Evolutionary conservation across 2,113 vertebrate species (phyloP).

Genomic region (Sprattus sprattus): DNA sequence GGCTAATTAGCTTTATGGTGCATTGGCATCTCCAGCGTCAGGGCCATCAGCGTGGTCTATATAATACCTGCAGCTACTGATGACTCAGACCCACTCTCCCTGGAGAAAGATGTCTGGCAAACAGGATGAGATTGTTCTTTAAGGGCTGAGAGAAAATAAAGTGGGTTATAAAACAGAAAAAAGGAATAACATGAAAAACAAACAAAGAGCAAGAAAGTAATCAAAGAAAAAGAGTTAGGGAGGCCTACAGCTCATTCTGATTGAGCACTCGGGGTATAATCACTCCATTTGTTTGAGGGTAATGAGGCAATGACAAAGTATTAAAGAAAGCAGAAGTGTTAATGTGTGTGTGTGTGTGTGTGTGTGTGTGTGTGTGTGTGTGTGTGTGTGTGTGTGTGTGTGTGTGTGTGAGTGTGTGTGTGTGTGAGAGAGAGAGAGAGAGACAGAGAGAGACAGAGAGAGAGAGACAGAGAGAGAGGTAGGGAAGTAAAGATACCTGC

Average conservation of each 20-base stretch:
- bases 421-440: not conserved
- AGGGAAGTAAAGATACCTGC: not conserved
- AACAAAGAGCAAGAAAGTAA: not conserved
- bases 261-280: not conserved
- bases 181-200: not conserved
- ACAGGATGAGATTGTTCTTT: not conserved
- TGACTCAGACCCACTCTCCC: not conserved
- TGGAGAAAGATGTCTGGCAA: not conserved
- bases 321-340: not conserved
- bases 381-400: not conserved
- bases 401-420: not conserved
- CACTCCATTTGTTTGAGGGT: not conserved
- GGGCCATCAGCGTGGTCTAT: not conserved
- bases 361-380: not conserved
- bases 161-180: conserved; percentile 8
- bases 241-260: not conserved
- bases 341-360: not conserved
- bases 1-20: not conserved
- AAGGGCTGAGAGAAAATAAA: not conserved
- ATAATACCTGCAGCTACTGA: not conserved
- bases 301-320: not conserved
- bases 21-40: not conserved
- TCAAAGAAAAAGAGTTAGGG: not conserved
- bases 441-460: not conserved
- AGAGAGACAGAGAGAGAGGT: not conserved